Evolutionary conservation across 37 sponge, comb jelly and placozoan genomes (phyloP).

Genomic region (Amphimedon queenslandica): DNA sequence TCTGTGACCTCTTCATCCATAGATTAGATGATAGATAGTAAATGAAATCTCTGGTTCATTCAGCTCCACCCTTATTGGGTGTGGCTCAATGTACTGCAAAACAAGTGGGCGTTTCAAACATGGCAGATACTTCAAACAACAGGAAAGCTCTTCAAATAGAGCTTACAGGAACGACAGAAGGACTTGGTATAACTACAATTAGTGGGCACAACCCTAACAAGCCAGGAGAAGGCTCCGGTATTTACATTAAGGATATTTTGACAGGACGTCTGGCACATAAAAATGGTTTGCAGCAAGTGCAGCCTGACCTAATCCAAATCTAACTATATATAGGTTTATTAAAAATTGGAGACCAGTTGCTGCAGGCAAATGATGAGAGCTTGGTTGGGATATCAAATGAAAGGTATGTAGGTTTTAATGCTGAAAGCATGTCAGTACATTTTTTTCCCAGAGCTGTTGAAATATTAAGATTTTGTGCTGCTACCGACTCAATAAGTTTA

Average conservation of each 20-base stretch:
- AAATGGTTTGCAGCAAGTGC: conserved; percentile 40
- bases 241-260: conserved; percentile 58
- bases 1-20: too few relatives aligned
- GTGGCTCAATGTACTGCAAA: too few relatives aligned
- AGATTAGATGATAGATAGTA: too few relatives aligned
- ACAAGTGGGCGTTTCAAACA: too few relatives aligned
- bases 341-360: conserved; percentile 56
- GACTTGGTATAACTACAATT: conserved; percentile 36
- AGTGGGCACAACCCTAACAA: conserved; percentile 19
- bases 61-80: too few relatives aligned
- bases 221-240: conserved; percentile 33
- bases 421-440: neutral
- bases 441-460: conserved; percentile 27
- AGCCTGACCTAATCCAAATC: neutral
- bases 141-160: too few relatives aligned
- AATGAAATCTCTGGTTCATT: too few relatives aligned
- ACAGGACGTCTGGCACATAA: conserved; percentile 24
- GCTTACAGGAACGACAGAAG: too few relatives aligned
- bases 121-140: too few relatives aligned
- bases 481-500: conserved; percentile 24
- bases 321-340: conserved; percentile 34
- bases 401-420: too few relatives aligned
- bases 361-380: conserved; percentile 56
- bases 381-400: conserved; percentile 60
- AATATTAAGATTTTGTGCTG: conserved; percentile 44